phyloP scores from a whole-genome alignment of 2,113 vertebrate genomes.

The Pseudonaja textilis region DNA sequence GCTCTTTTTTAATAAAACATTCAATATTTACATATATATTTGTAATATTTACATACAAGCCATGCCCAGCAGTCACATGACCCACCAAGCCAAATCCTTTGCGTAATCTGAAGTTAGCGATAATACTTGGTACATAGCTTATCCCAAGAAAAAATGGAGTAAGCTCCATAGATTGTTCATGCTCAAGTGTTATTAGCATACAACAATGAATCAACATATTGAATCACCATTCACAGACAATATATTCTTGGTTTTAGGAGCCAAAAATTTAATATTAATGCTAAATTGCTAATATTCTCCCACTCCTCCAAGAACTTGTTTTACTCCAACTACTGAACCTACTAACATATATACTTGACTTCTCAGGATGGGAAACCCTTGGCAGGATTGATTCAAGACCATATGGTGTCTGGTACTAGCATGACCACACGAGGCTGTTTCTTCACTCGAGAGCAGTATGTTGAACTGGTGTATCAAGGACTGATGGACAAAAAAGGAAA shows the following conservation, averaged over 20 bases:
- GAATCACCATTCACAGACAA: background rate
- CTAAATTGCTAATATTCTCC: too few relatives aligned
- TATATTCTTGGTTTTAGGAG: background rate
- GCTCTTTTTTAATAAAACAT: too few relatives aligned
- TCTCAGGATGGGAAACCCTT: constrained; percentile 90
- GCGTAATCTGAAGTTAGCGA: background rate
- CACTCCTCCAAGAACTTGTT: too few relatives aligned
- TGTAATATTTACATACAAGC: too few relatives aligned
- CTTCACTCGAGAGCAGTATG: constrained; percentile 89
- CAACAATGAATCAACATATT: background rate
- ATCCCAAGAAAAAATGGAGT: background rate
- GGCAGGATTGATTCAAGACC: constrained; percentile 95
- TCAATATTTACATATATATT: too few relatives aligned
- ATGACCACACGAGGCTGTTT: constrained; percentile 93
- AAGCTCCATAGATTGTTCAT: background rate
- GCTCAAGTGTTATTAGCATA: background rate
- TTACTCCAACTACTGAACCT: background rate
- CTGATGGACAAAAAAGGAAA: constrained; percentile 86
- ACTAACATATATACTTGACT: background rate
- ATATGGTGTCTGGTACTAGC: constrained; percentile 93
- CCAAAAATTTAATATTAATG: too few relatives aligned
- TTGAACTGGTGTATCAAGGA: constrained; percentile 89
- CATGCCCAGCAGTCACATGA: too few relatives aligned
- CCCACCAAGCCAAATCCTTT: background rate
- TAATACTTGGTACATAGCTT: background rate